These are phyloP conservation scores for Zaprionus ghesquierei DNA, from an alignment of 1,140 invertebrate genomes.

Conservation along the genomic window DNA sequence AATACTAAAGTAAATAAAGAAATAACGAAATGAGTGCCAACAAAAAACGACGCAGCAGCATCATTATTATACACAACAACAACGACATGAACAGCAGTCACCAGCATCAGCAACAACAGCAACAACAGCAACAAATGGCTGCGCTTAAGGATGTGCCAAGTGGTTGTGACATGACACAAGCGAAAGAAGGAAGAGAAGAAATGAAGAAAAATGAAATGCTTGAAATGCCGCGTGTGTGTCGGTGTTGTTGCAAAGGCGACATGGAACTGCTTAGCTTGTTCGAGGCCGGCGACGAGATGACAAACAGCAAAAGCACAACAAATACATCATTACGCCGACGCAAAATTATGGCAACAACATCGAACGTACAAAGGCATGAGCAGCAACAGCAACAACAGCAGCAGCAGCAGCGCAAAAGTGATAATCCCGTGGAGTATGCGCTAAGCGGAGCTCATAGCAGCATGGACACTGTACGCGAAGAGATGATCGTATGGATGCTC, in stretches of 20 bases:
- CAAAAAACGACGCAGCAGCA: conserved; percentile 36
- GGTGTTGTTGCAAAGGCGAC: conserved; percentile 62
- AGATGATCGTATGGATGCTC: conserved; percentile 68
- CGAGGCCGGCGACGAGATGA: conserved; percentile 29
- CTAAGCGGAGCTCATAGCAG: conserved; percentile 55
- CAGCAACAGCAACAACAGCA: conserved; percentile 11
- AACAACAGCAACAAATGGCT: conserved; percentile 8
- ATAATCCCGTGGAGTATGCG: conserved; percentile 67
- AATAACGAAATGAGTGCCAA: conserved; percentile 63
- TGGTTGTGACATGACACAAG: background rate
- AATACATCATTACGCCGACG: conserved; percentile 13
- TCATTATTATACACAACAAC: conserved; percentile 7
- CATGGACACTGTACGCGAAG: conserved; percentile 66
- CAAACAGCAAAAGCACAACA: conserved; percentile 10
- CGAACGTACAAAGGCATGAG: conserved; percentile 11
- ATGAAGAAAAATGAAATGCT: conserved; percentile 7
- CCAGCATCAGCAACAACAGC: conserved; percentile 3
- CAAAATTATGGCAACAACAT: conserved; percentile 25
- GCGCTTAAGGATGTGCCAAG: conserved; percentile 2
- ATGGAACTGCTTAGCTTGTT: conserved; percentile 60
- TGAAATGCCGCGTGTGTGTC: conserved; percentile 60
- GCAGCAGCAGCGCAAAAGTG: conserved; percentile 46
- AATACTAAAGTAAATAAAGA: conserved; percentile 27
- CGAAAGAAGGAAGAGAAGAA: background rate
- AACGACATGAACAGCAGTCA: background rate